Percentiles rank a stretch among this genome's conserved stretches.
Evolutionary conservation across 2,888 invertebrate species (phyloP).

Genomic region (Acanthosepion lycidas): DNA sequence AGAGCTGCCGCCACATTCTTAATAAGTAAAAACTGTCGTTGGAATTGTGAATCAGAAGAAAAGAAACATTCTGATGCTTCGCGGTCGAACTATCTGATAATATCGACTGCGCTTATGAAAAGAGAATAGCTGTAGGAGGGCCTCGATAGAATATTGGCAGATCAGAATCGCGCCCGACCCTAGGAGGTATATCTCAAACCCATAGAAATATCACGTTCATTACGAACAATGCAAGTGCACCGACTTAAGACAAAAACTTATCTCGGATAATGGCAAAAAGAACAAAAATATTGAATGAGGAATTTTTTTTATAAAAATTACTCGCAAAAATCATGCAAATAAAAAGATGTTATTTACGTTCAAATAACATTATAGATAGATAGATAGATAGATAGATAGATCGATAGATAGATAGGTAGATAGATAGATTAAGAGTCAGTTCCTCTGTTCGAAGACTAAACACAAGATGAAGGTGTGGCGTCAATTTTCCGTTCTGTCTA

Average conservation of each 20-base stretch:
- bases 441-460: too few species aligned
- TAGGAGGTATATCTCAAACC: neutral
- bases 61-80: neutral
- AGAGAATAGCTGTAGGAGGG: neutral
- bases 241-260: neutral
- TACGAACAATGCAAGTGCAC: neutral
- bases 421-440: too few species aligned
- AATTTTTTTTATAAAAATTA: neutral
- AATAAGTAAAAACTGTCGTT: neutral
- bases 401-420: too few species aligned
- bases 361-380: too few species aligned
- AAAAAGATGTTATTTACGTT: too few species aligned
- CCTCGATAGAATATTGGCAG: neutral
- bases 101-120: neutral
- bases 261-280: neutral
- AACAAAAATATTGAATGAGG: neutral
- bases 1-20: neutral
- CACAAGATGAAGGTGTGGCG: too few species aligned
- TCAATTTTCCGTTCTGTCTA: too few species aligned
- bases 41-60: neutral
- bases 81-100: neutral
- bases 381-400: too few species aligned
- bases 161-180: neutral
- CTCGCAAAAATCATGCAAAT: too few species aligned
- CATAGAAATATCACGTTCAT: neutral